phyloP scores from a whole-genome alignment of 1,140 invertebrate species.

The Teleogryllus occipitalis region DNA sequence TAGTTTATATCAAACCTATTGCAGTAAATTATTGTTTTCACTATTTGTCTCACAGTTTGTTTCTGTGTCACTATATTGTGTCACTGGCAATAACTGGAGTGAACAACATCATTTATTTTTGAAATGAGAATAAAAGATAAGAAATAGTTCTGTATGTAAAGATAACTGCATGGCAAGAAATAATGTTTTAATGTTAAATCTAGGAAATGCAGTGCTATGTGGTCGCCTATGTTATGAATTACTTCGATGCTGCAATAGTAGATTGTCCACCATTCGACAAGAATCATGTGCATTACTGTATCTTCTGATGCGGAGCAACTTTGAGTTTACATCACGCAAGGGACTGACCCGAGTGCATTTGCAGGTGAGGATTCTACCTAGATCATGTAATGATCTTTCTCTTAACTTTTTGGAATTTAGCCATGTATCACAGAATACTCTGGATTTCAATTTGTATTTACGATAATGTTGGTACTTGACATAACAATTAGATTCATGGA shows the following conservation, averaged over 20 bases:
- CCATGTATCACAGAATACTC: background rate
- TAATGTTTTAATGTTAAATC: conserved; percentile 26
- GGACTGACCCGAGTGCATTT: conserved; percentile 78
- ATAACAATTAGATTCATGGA: too few species aligned
- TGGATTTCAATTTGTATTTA: background rate
- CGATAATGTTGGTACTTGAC: background rate
- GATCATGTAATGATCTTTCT: background rate
- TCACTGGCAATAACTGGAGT: too few species aligned
- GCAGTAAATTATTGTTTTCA: too few species aligned
- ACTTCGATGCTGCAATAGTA: conserved; percentile 70
- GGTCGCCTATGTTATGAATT: conserved; percentile 76
- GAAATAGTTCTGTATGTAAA: too few species aligned
- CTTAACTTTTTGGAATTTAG: background rate
- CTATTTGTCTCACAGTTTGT: too few species aligned
- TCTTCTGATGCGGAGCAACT: conserved; percentile 86
- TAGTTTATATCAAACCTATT: too few species aligned
- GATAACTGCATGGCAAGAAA: background rate
- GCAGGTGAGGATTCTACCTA: conserved; percentile 45
- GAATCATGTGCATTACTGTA: conserved; percentile 86
- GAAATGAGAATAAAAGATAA: too few species aligned
- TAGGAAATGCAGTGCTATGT: conserved; percentile 73
- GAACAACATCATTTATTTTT: too few species aligned
- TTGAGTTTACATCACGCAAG: conserved; percentile 75
- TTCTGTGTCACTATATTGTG: too few species aligned
- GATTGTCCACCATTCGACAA: conserved; percentile 67